These are phyloP conservation scores for Heterotilapia buettikoferi DNA, from an alignment of 2,113 vertebrate genomes.

Conservation along the genomic window DNA sequence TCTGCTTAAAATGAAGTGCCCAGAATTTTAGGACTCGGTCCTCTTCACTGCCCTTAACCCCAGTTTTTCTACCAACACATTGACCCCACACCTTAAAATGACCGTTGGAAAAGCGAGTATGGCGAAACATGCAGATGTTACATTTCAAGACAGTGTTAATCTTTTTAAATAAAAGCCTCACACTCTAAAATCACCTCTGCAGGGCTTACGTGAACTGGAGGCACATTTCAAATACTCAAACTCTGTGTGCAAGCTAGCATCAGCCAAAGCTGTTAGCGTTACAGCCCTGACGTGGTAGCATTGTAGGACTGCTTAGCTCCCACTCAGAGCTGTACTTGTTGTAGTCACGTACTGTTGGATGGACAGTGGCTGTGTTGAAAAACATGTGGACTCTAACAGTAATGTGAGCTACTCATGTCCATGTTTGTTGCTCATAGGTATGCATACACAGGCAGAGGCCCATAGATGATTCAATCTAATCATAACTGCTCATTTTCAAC, in stretches of 20 bases:
- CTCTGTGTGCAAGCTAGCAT: not conserved
- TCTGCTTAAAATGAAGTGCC: not conserved
- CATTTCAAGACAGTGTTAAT: not conserved
- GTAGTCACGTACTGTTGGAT: not conserved
- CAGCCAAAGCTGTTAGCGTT: not conserved
- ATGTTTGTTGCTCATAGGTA: not conserved
- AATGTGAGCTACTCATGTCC: not conserved
- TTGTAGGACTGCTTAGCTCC: rapidly evolving
- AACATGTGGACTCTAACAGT: not conserved
- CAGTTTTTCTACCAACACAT: not conserved
- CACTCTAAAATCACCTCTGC: rapidly evolving
- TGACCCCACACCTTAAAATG: not conserved
- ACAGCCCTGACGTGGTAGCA: not conserved
- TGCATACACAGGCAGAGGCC: not conserved
- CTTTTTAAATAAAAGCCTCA: not conserved
- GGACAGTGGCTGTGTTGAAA: not conserved
- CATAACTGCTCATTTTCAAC: not conserved
- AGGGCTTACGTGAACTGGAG: not conserved
- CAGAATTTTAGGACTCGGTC: not conserved
- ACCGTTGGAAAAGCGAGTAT: not conserved
- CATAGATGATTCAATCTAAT: not conserved
- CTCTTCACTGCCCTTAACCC: not conserved
- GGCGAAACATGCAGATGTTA: not conserved
- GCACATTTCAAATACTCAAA: not conserved
- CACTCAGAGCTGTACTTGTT: not conserved